Base-by-base conservation (phyloP, 2,113 vertebrate genomes). In the Camelus dromedarius region DNA sequence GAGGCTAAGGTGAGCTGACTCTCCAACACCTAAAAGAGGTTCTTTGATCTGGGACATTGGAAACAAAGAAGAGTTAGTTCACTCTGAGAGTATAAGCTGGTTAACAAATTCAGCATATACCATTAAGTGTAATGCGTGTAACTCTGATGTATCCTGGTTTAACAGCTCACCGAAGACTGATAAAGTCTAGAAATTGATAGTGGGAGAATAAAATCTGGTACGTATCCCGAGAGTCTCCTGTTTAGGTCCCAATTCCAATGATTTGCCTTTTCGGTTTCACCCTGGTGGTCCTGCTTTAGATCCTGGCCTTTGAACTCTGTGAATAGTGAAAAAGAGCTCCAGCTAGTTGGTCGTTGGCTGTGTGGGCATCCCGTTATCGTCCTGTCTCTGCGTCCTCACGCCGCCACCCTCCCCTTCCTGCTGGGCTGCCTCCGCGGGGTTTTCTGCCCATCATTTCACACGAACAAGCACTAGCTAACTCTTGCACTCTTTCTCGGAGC, bases 361-460 rank as follows among this genome's bases (percentile, higher is more conserved):
- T 14, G 32, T 38, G 8, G 3, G 6, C 24, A 1, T 12, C 32
- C 19, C 5, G 10, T 8, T 8, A 19, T 26, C 16, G 3, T 30
- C 18, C 69, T 15, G 11, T 18, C 52, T 0, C 8, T 2, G 14
- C 26, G 0, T 8, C 30, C 72, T 52, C 48, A 6, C 3, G 7
- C 18, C 48, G 9, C 24, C 24, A 5, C 0, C 0, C 46, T 32
- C 46, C 26, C 32, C 46, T 13, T n/a, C 28, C 26, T 0, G 3
- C 12, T 1, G 3, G 64, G 16, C 52, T 10, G 54, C 50, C 18
- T 13, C 16, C 13, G 24, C 1, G 0, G 13, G 46, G 8, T 0
- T 26, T 26, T 26, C 35, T 42, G 12, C 80, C 50, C 14, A 0
- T 12, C 28, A 0, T 28, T 28, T 18, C 28, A 28, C 1, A 22